Evolutionary conservation across 2,888 invertebrate genomes (phyloP), one percentile per base, ranked within the genome.

Genomic region (Drosophila sordidula): DNA sequence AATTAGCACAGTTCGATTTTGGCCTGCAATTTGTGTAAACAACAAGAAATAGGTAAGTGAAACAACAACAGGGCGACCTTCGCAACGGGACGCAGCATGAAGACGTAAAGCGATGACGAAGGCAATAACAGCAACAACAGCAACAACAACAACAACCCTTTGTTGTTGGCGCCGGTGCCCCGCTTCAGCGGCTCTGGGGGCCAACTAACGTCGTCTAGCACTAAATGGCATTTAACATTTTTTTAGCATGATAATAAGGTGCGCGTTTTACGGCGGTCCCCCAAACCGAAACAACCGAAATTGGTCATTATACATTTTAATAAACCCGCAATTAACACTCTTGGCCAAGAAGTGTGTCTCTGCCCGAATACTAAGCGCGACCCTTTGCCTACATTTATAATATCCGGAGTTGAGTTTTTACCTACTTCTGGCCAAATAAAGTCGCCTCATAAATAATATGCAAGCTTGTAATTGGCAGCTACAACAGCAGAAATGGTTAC

Each of bases 271-370:
- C 70, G 72, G 12, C 36, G 41, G 44, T 42, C 71, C 64, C 55
- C 50, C 54, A 70, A 66, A 12, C 3, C 29, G 11, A 42, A 50
- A 52, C 26, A 50, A 36, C 61, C 32, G 38, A 72, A 82, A 73
- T 75, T 75, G 57, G n/a, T 36, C 73, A 71, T 73, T 55, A 68
- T 61, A 73, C 67, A 41, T 64, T 65, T 71, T 70, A 73, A 85
- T 85, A 75, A 82, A 80, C 65, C 61, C 72, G 46, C 69, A 78
- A 78, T 83, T 83, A 83, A 78, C 86, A 82, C 78, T 54, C 42
- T 58, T 49, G 64, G 52, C 56, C 56, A 70, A 61, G 34, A 56
- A 42, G 32, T 26, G 25, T 12, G 18, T 16, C 34, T 29, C n/a
- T 41, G 32, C 8, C 16, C 2, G 6, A 6, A 2, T 2, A 22